Percentiles rank a stretch among this genome's conserved stretches.
These are phyloP conservation scores for Trachymyrmex septentrionalis DNA, from an alignment of 1,140 invertebrate genomes.

Conservation along the genomic window DNA sequence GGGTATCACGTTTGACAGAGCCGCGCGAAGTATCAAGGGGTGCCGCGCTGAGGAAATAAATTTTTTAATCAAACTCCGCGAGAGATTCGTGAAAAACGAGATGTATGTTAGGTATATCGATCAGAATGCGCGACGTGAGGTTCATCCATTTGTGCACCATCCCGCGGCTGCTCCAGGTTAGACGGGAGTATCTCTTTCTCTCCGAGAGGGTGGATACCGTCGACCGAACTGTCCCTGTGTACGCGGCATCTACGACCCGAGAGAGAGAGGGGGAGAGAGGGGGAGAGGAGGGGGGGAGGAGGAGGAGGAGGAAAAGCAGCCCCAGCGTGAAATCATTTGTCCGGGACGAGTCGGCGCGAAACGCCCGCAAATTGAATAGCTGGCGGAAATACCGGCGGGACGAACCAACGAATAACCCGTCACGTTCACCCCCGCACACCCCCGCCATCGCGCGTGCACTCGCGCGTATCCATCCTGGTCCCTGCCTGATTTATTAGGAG, in stretches of 20 bases:
- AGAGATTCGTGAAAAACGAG: neutral
- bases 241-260: slow-evolving; percentile 67
- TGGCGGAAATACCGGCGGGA: slow-evolving; percentile 77
- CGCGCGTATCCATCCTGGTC: slow-evolving; percentile 66
- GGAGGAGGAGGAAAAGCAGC: slow-evolving; percentile 43
- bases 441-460: slow-evolving; percentile 17
- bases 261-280: neutral
- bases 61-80: slow-evolving; percentile 57
- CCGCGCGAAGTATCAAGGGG: neutral
- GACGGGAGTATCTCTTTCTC: slow-evolving; percentile 43
- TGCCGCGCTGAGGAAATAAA: slow-evolving; percentile 34
- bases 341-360: slow-evolving; percentile 75
- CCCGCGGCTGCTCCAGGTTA: slow-evolving; percentile 29
- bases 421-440: slow-evolving; percentile 50
- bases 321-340: slow-evolving; percentile 78
- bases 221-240: slow-evolving; percentile 33
- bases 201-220: slow-evolving; percentile 7
- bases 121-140: slow-evolving; percentile 37
- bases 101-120: slow-evolving; percentile 41
- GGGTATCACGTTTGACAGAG: neutral
- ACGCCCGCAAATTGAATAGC: slow-evolving; percentile 80
- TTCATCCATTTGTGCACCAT: slow-evolving; percentile 51
- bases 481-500: slow-evolving; percentile 74
- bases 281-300: slow-evolving; percentile 4
- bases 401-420: slow-evolving; percentile 78